Base-by-base conservation (phyloP, 2,113 vertebrate genomes). In the Chauna torquata region DNA sequence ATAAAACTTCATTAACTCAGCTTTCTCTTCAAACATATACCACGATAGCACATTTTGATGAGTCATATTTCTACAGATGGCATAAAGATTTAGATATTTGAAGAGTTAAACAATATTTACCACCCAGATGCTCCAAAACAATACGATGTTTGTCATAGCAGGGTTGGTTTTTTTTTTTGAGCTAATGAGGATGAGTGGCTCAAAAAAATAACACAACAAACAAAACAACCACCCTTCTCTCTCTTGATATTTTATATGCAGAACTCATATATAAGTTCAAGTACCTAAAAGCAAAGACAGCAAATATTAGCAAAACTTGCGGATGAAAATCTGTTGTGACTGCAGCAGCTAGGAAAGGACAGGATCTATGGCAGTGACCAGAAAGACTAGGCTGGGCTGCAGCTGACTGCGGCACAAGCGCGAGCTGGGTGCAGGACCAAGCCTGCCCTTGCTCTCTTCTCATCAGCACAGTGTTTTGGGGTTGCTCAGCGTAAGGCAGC, bases 401-500 rank as follows among this genome's bases (percentile, higher is more conserved):
- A 32, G 54, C 44, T 3, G 22, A 13, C 28, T 11, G 54, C 3
- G 9, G 28, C 57, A 36, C 80, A 32, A 23, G 28, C 22, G 5
- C 6, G 3, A 13, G 44, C 20, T 17, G 30, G 69, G 3, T 20
- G 54, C 55, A 5, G 64, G 24, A 24, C n/a, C 44, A 44, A 20
- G 79, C 25, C 55, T 18, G 36, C n/a, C 59, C 61, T 40, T 8
- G 40, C 7, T 16, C 38, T 19, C 30, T n/a, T 5, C 74, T 58
- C 62, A 7, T 9, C 76, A 27, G 38, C 78, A n/a, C 20, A 4
- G 0, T 2, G 9, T 11, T 50, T 75, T 5, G 2, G 66, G 61
- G 78, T 2, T 50, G 49, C 13, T 4, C 5, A 30, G 58, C 55
- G 15, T 0, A 7, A 59, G 27, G 76, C 23, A 52, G 71, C 9